These are phyloP conservation scores for Cantharis rufa DNA, from an alignment of 2,888 invertebrate species.

Conservation along the genomic window DNA sequence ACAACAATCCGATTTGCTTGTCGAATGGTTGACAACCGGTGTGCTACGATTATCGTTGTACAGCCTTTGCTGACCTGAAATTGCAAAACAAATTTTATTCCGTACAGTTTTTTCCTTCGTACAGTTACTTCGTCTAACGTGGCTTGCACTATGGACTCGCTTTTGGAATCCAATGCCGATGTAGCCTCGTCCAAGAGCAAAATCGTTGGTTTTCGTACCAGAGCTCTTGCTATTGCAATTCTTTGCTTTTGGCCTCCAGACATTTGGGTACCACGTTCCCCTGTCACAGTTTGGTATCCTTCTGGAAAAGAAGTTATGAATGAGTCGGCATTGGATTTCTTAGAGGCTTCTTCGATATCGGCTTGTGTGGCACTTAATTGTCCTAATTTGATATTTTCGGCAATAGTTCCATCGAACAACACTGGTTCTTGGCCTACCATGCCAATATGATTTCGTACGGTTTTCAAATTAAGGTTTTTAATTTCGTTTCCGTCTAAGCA, in stretches of 20 bases:
- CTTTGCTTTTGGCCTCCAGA: constrained; percentile 89
- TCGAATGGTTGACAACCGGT: constrained; percentile 80
- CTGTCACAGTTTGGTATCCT: constrained; percentile 82
- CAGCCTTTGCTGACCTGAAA: constrained; percentile 59
- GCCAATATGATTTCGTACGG: constrained; percentile 80
- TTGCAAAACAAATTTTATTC: not conserved
- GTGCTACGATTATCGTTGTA: constrained; percentile 86
- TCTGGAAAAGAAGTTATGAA: constrained; percentile 78
- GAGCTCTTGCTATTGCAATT: constrained; percentile 85
- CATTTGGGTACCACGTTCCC: constrained; percentile 76
- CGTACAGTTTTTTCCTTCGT: too few species aligned
- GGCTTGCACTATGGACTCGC: constrained; percentile 88
- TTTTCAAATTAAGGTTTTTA: constrained; percentile 72
- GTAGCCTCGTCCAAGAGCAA: constrained; percentile 84
- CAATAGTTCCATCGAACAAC: constrained; percentile 84
- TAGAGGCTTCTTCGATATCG: constrained; percentile 78
- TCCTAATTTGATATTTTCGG: constrained; percentile 93
- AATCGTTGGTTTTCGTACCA: constrained; percentile 78
- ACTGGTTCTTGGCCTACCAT: constrained; percentile 92
- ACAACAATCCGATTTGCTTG: constrained; percentile 81
- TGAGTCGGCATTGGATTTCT: constrained; percentile 84
- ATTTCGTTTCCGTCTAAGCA: constrained; percentile 70
- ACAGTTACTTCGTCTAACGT: constrained; percentile 78
- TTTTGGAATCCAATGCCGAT: constrained; percentile 85
- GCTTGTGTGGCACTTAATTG: constrained; percentile 64